Conservation (phyloP, 2,888 invertebrate genomes). For the Trissolcus brochymenae region DNA sequence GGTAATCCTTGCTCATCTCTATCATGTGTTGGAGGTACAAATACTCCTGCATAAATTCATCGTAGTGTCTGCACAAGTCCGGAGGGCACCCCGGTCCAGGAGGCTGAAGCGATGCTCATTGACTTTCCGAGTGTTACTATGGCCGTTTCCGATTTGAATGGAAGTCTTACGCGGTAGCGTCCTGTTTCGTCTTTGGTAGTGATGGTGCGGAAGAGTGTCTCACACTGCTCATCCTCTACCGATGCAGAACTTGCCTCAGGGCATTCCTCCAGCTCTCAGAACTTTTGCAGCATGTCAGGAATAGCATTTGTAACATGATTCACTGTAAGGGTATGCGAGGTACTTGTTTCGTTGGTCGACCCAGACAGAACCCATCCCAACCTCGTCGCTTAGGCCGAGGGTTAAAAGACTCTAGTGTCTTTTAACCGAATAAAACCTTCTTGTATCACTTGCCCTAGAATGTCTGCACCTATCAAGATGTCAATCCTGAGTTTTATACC, state of each 20-base stretch:
- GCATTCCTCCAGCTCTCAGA: conserved; percentile 3
- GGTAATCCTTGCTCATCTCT: too few species aligned
- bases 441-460: too few species aligned
- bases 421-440: too few species aligned
- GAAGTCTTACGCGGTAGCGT: background rate
- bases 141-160: background rate
- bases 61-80: too few species aligned
- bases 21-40: conserved; percentile 8
- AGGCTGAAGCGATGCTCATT: background rate
- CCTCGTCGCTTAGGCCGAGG: too few species aligned
- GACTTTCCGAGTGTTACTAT: background rate
- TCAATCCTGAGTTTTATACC: too few species aligned
- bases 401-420: too few species aligned
- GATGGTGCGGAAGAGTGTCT: background rate
- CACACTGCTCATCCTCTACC: background rate
- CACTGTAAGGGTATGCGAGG: background rate
- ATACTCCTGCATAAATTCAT: conserved; percentile 3
- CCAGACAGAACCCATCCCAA: conserved; percentile 10
- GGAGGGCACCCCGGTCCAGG: too few species aligned
- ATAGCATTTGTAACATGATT: background rate
- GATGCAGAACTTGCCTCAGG: background rate
- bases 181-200: background rate
- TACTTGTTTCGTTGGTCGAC: background rate
- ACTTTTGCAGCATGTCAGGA: too few species aligned
- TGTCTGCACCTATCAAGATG: too few species aligned